Percentiles rank a stretch among this genome's conserved stretches.
Conservation (phyloP, 2,797 vertebrate genomes). For the Melanotaenia pygmaea region DNA sequence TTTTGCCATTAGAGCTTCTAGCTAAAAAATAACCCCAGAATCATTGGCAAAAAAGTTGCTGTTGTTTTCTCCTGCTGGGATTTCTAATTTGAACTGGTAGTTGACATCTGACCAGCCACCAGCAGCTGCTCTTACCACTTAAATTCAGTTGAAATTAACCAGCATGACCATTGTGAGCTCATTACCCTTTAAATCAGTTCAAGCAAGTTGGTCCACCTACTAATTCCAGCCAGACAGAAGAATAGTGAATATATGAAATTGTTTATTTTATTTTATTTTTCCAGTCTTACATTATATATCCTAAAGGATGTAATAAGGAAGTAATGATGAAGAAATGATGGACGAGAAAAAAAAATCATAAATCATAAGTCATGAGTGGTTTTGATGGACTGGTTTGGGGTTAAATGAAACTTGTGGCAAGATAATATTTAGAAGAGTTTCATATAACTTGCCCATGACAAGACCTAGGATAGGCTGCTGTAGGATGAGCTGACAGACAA, state of each 20-base stretch:
- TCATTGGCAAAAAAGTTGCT: too few species aligned
- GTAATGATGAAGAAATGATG: background rate
- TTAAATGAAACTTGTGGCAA: slow-evolving; percentile 38
- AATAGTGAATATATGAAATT: background rate
- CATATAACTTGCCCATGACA: slow-evolving; percentile 27
- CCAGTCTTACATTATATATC: too few species aligned
- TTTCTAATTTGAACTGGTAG: background rate
- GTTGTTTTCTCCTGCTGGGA: too few species aligned
- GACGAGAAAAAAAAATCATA: background rate
- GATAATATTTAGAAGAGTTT: slow-evolving; percentile 36
- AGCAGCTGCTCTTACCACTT: too few species aligned
- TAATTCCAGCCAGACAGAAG: background rate
- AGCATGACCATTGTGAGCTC: too few species aligned
- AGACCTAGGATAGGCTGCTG: slow-evolving; percentile 20
- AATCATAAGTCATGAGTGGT: background rate
- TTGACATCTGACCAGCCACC: background rate
- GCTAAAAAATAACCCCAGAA: too few species aligned
- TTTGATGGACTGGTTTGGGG: slow-evolving; percentile 7
- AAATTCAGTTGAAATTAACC: too few species aligned
- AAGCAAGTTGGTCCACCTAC: background rate
- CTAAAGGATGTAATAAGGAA: background rate
- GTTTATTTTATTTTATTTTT: too few species aligned
- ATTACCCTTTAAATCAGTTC: background rate
- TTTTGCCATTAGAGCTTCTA: too few species aligned
- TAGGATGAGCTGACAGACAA: slow-evolving; percentile 20